phyloP scores from a whole-genome alignment of 2,113 vertebrate genomes.

The Labeo rohita region DNA sequence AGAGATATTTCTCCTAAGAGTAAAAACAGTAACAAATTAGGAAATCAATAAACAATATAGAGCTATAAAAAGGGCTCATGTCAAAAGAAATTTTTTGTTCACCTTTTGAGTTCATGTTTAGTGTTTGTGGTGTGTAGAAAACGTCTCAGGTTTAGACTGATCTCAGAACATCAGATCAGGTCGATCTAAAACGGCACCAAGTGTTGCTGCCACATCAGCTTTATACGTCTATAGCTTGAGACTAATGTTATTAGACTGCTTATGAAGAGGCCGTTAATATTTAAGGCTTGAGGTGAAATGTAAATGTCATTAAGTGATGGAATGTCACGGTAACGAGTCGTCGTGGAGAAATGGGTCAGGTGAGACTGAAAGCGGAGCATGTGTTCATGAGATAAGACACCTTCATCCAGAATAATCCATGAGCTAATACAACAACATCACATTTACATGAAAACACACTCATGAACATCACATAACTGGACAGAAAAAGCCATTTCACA shows the following conservation, averaged over 20 bases:
- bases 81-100: not conserved
- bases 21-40: not conserved
- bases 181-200: not conserved
- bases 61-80: not conserved
- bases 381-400: not conserved
- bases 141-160: not conserved
- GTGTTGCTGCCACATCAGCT: not conserved
- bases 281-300: constrained; percentile 37
- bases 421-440: not conserved
- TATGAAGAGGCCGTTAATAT: not conserved
- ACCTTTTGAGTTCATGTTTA: not conserved
- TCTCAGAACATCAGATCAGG: not conserved
- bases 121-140: not conserved
- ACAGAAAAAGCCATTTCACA: not conserved
- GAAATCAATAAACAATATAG: not conserved
- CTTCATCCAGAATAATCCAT: not conserved
- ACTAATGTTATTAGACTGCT: not conserved
- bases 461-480: not conserved
- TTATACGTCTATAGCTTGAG: not conserved
- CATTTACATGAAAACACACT: not conserved
- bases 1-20: not conserved
- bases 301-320: constrained; percentile 40
- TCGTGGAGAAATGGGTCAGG: constrained; percentile 43
- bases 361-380: constrained; percentile 24
- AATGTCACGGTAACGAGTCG: not conserved